phyloP scores from a whole-genome alignment of 2,113 vertebrate genomes.

The Ondatra zibethicus region DNA sequence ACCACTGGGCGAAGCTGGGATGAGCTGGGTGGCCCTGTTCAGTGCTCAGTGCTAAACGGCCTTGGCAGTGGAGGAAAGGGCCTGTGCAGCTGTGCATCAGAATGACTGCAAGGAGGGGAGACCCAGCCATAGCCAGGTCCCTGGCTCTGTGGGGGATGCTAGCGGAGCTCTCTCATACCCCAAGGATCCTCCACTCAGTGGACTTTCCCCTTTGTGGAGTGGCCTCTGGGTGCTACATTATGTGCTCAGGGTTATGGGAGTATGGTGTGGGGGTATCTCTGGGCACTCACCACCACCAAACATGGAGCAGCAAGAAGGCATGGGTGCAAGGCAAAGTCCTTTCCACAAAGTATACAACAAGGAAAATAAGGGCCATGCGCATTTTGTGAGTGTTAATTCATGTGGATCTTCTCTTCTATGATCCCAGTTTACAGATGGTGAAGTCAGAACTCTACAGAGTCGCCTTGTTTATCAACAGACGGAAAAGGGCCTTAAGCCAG shows the following conservation, averaged over 20 bases:
- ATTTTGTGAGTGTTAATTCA: not conserved
- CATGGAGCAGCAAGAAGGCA: accelerated
- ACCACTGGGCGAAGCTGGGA: accelerated
- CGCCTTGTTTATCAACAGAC: not conserved
- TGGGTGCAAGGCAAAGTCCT: not conserved
- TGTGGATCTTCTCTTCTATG: not conserved
- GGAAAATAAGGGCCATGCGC: not conserved
- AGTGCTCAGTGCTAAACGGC: accelerated
- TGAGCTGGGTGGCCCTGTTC: not conserved
- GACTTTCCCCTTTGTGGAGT: not conserved
- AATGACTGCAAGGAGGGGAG: accelerated
- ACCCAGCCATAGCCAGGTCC: not conserved
- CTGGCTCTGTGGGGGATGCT: not conserved
- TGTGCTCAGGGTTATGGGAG: not conserved
- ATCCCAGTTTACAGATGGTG: not conserved
- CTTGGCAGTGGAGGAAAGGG: not conserved
- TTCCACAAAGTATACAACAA: not conserved
- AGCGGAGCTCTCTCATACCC: not conserved
- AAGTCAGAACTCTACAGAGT: not conserved
- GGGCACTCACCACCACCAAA: not conserved
- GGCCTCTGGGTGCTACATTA: not conserved
- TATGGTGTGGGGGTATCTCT: not conserved
- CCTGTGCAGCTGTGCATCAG: not conserved
- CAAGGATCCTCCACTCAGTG: not conserved
- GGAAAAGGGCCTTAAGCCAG: not conserved